Evolutionary conservation across 37 sponge, comb jelly and placozoan genomes (phyloP).

Genomic region (Lycopodina hypogea): DNA sequence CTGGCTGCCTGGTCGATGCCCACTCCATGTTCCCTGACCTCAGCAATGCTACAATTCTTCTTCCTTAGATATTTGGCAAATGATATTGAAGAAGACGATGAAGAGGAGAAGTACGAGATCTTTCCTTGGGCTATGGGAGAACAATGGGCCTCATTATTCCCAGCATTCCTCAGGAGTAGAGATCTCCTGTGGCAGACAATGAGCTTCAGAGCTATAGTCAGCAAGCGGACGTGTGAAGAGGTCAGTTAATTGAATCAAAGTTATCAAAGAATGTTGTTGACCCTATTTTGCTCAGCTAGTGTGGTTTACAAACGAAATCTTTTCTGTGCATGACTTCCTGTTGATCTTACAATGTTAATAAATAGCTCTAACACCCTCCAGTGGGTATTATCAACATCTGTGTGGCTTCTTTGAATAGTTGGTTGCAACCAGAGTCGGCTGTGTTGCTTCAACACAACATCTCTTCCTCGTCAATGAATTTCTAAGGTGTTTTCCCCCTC

Average conservation of each 20-base stretch:
- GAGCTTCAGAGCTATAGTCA: conserved; percentile 80
- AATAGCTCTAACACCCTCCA: too few species aligned
- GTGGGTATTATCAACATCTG: neutral
- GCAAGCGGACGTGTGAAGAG: conserved; percentile 83
- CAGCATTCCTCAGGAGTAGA: conserved; percentile 47
- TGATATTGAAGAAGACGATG: conserved; percentile 91
- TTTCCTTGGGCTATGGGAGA: conserved; percentile 83
- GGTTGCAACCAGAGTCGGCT: neutral
- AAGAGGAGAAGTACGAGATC: conserved; percentile 84
- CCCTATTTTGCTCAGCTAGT: neutral
- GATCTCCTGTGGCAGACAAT: conserved; percentile 75
- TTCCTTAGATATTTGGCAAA: conserved; percentile 68
- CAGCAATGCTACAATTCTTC: too few species aligned
- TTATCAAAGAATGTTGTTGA: neutral
- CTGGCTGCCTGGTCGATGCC: too few species aligned
- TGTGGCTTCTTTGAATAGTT: neutral
- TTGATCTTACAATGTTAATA: neutral
- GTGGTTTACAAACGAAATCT: neutral
- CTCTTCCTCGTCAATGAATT: too few species aligned
- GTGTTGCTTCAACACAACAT: neutral
- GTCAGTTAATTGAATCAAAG: too few species aligned
- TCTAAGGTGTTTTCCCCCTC: too few species aligned
- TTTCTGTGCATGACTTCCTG: conserved; percentile 21
- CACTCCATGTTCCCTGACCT: too few species aligned
- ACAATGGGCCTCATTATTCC: conserved; percentile 60